Evolutionary conservation across 2,113 vertebrate species (phyloP), one percentile per base, ranked within the genome.

Genomic region (Lichenostomus cassidix): DNA sequence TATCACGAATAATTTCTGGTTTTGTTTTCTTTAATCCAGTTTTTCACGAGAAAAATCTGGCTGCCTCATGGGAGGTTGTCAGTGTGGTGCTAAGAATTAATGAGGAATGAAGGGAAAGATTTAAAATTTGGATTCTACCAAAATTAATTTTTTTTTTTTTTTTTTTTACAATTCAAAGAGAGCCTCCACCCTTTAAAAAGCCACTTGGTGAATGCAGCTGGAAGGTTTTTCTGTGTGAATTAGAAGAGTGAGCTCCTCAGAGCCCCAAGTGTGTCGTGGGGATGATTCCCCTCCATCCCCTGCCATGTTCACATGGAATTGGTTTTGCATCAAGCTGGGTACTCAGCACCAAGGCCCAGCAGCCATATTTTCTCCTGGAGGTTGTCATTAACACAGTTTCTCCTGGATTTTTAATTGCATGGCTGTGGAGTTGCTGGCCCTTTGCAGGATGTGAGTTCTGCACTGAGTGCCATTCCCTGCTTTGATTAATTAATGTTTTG

Each of bases 401-500:
- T 80, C 3, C 67, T 28, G 70, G 11, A 33, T 58, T 56, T 73
- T 71, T 42, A 12, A 39, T 65, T 58, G 35, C 4, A 0, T 42
- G 60, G 55, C 64, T 42, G 4, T 65, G 77, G 41, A 17, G 53
- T 10, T 52, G 8, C 86, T 64, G 77, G 37, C 46, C 63, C 55
- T 15, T 6, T 25, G 53, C 74, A 31, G n/a, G 9, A 1, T 13
- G 37, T 20, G 44, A 69, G 9, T 41, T 28, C 88, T 89, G 58
- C 90, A 37, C n/a, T 1, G 16, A 58, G 83, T 75, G 10, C 81
- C 29, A 0, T 56, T 73, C 73, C 58, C 58, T 62, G 0, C 83
- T 87, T 82, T 82, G 94, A 96, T 94, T 94, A 95, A 95, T 95
- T 76, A 94, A 52, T 35, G 73, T 59, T 95, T 91, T 89, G 91